These are phyloP conservation scores for Crotalus tigris DNA, from an alignment of 2,113 vertebrate genomes.

Conservation along the genomic window DNA sequence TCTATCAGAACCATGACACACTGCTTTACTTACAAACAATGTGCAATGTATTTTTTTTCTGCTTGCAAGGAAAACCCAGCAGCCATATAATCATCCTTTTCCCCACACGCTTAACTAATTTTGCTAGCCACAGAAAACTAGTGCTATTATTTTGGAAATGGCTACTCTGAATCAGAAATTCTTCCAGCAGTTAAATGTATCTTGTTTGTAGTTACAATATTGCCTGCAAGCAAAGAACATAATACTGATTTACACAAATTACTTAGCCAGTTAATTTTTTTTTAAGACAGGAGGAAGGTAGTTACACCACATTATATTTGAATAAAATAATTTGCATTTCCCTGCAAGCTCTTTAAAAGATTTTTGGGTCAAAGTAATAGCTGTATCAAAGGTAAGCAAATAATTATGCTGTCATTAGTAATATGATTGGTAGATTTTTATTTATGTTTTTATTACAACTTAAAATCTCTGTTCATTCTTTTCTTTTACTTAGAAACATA, in stretches of 20 bases:
- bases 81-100: neutral
- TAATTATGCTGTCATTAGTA: neutral
- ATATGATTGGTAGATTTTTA: neutral
- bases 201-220: conserved; percentile 23
- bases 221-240: conserved; percentile 22
- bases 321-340: conserved; percentile 48
- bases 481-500: neutral
- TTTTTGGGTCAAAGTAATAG: conserved; percentile 21
- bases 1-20: too few relatives aligned
- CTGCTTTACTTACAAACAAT: conserved; percentile 13
- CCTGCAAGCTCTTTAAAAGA: conserved; percentile 42
- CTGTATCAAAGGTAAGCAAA: conserved; percentile 32
- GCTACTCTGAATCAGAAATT: conserved; percentile 1
- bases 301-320: conserved; percentile 48
- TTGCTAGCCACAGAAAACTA: neutral
- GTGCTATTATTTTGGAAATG: conserved; percentile 22
- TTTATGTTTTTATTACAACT: neutral
- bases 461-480: neutral
- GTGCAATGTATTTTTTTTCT: conserved; percentile 14
- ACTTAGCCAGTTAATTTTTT: conserved; percentile 52
- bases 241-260: conserved; percentile 39
- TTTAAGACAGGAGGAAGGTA: conserved; percentile 12
- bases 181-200: neutral
- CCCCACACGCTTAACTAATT: conserved; percentile 15
- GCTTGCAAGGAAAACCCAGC: conserved; percentile 30